A percentile compares a stretch with the other conserved stretches of the same genome.
These are phyloP conservation scores for Delichon dasypus DNA, from an alignment of 2,797 vertebrate genomes.

Conservation along the genomic window DNA sequence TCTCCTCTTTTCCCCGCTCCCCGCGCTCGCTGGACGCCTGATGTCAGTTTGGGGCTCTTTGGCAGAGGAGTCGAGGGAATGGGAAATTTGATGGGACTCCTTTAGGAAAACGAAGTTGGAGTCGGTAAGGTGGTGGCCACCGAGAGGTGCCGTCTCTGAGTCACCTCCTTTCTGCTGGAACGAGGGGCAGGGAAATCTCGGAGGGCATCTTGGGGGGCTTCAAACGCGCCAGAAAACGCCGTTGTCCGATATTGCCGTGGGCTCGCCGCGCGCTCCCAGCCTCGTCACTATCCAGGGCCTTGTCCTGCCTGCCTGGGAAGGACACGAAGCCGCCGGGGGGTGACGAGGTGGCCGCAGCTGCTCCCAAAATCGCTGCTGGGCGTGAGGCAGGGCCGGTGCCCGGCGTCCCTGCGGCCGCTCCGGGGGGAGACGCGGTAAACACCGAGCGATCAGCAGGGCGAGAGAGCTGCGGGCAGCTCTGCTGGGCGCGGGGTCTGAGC, in stretches of 20 bases:
- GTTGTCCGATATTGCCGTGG: accelerated
- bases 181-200: background rate
- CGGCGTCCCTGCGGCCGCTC: accelerated
- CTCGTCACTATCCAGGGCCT: accelerated
- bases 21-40: accelerated
- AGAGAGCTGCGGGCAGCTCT: background rate
- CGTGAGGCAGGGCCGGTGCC: background rate
- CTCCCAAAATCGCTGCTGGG: background rate
- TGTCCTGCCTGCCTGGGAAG: background rate
- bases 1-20: background rate
- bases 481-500: background rate
- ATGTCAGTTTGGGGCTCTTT: background rate
- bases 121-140: accelerated
- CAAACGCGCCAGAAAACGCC: accelerated
- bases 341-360: accelerated
- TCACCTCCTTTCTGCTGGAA: too few species aligned
- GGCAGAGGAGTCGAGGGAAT: background rate
- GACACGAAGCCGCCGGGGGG: too few species aligned
- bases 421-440: background rate
- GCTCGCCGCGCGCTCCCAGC: background rate
- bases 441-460: too few species aligned
- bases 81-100: background rate
- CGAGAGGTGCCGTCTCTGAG: accelerated
- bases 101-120: accelerated
- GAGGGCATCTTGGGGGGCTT: background rate